Percentiles rank a stretch among this genome's conserved stretches.
phyloP scores from a whole-genome alignment of 2,888 invertebrate species.

The Timema podura region DNA sequence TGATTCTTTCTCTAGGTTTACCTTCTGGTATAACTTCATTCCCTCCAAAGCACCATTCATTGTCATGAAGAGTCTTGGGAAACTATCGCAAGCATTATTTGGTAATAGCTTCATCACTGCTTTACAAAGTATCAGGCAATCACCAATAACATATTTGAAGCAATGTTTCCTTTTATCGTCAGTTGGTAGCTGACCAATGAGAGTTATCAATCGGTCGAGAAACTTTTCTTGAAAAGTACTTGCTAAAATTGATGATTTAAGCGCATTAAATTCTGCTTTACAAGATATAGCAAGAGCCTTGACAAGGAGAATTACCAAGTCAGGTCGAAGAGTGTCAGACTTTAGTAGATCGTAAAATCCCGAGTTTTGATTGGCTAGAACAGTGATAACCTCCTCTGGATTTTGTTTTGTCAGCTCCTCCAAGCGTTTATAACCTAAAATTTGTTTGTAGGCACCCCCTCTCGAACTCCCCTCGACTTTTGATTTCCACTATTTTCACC shows the following conservation, averaged over 20 bases:
- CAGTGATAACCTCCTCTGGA: constrained; percentile 46
- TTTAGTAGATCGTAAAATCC: constrained; percentile 46
- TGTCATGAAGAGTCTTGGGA: constrained; percentile 37
- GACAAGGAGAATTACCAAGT: constrained; percentile 49
- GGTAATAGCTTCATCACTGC: constrained; percentile 42
- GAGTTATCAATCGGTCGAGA: constrained; percentile 33
- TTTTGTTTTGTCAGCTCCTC: constrained; percentile 46
- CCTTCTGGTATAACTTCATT: constrained; percentile 32
- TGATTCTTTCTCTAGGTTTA: constrained; percentile 13
- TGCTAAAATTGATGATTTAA: constrained; percentile 33
- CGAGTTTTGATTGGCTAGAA: constrained; percentile 42
- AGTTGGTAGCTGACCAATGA: constrained; percentile 33
- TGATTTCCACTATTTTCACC: too few species aligned
- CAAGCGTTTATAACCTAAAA: constrained; percentile 48
- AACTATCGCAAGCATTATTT: constrained; percentile 39
- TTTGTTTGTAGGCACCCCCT: constrained; percentile 4
- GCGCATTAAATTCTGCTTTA: constrained; percentile 36
- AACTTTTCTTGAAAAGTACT: constrained; percentile 32
- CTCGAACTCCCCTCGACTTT: background rate
- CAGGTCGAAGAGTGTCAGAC: constrained; percentile 47
- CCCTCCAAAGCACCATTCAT: constrained; percentile 34
- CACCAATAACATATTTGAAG: constrained; percentile 36
- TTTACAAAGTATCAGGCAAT: constrained; percentile 38
- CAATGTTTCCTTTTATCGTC: constrained; percentile 32
- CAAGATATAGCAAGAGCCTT: constrained; percentile 48